Conservation (phyloP, 2,113 vertebrate species). For the Pholis gunnellus region DNA sequence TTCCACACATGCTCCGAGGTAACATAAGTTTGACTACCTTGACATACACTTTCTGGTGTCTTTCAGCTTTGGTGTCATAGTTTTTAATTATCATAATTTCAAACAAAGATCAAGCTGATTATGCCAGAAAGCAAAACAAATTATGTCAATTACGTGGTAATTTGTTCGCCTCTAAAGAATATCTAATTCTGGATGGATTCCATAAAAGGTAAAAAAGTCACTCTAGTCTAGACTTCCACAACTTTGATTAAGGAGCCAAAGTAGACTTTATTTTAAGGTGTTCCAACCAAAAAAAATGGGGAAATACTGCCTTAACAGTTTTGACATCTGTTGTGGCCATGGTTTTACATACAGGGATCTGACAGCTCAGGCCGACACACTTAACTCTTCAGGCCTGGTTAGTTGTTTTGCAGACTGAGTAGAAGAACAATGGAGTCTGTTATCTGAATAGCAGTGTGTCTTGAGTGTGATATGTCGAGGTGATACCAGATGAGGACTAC, state of each 20-base stretch:
- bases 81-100: slow-evolving; percentile 15
- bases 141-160: background rate
- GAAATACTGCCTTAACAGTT: background rate
- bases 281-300: background rate
- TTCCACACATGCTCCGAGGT: slow-evolving; percentile 4
- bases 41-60: slow-evolving; percentile 1
- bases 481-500: background rate
- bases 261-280: background rate
- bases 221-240: background rate
- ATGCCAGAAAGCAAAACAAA: slow-evolving; percentile 6
- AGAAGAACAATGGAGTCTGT: slow-evolving; percentile 2
- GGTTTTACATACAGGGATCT: slow-evolving; percentile 1
- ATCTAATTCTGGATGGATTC: background rate
- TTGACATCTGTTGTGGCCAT: background rate
- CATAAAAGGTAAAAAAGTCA: background rate
- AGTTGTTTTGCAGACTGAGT: slow-evolving; percentile 13
- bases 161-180: background rate
- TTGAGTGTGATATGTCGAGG: slow-evolving; percentile 5
- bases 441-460: slow-evolving; percentile 13
- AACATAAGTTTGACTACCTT: slow-evolving; percentile 6
- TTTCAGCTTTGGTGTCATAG: slow-evolving; percentile 26
- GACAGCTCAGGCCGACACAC: background rate
- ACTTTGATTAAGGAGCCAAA: background rate
- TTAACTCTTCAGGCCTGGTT: slow-evolving; percentile 23
- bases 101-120: slow-evolving; percentile 7